Evolutionary conservation across 2,113 vertebrate species (phyloP), one percentile per base, ranked within the genome.

Genomic region (Stigmatopora argus): DNA sequence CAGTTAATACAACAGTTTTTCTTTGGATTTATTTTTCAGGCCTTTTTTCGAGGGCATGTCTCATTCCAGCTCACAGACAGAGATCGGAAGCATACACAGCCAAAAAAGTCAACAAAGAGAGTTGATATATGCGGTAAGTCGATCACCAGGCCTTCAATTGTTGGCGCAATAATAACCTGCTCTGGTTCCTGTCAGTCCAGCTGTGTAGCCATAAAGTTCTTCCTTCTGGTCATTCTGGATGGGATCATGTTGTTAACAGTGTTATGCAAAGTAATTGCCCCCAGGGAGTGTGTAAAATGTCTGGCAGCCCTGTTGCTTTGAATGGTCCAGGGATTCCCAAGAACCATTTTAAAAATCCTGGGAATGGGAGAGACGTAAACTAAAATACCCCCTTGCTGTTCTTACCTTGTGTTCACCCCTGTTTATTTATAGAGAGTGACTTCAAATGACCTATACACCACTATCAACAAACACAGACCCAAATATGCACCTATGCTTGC

Each of bases 11-110:
- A 51, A 41, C 21, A 35, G 10, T 51, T 19, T 35, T 13, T 70
- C 61, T 67, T 45, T 45, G 52, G 5, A 14, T 64, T 77, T 1
- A 72, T 62, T 61, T 73, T 81, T 41, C 72, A 92, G 91, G 84
- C 91, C 91, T 0, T 92, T 92, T 69, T 92, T 92, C 58, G 91
- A 90, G 69, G 91, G 90, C 17, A 91, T 91, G 87, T 92, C 91
- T 63, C 90, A 92, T 79, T 92, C 90, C 72, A 92, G 90, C 57
- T 92, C 91, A 8, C 91, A 92, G 83, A 92, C 91, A 0, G 91
- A 92, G 78, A 89, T 92, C 44, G 87, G 90, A 66, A 92, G 90
- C 70, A 66, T 89, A 44, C 87, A 90, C 59, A 92, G 87, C 80
- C 86, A 90, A 52, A 89, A 84, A 72, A 91, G 85, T 67, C 90